Conservation (phyloP, 2,113 vertebrate genomes). For the Ciconia stormi region DNA sequence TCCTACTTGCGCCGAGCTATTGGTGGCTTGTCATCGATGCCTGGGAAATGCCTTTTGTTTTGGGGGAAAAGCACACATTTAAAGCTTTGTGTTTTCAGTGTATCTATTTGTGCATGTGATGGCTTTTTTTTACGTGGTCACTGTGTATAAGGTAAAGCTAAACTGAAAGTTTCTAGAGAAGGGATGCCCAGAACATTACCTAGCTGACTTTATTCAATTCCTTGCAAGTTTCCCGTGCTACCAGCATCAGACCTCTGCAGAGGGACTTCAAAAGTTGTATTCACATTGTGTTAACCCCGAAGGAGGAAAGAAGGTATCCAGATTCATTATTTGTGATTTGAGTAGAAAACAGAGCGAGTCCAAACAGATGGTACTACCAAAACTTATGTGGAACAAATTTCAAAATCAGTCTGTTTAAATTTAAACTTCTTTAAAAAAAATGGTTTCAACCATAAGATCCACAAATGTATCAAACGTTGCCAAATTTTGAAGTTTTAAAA, state of each 20-base stretch:
- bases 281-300: background rate
- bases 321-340: background rate
- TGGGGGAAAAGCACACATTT: background rate
- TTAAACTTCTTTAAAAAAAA: background rate
- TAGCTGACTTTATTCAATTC: background rate
- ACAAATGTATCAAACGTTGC: background rate
- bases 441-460: background rate
- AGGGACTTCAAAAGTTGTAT: background rate
- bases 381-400: background rate
- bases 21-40: background rate
- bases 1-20: background rate
- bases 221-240: background rate
- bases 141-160: background rate
- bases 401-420: background rate
- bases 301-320: background rate
- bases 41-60: background rate
- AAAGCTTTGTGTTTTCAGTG: background rate
- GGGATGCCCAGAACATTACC: background rate
- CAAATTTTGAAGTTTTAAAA: background rate
- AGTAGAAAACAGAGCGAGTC: background rate
- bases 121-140: background rate
- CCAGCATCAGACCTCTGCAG: background rate
- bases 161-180: background rate
- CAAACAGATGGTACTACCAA: background rate
- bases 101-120: background rate